Conservation (phyloP, 1,140 invertebrate genomes). For the Pemphigus obesinymphae region DNA sequence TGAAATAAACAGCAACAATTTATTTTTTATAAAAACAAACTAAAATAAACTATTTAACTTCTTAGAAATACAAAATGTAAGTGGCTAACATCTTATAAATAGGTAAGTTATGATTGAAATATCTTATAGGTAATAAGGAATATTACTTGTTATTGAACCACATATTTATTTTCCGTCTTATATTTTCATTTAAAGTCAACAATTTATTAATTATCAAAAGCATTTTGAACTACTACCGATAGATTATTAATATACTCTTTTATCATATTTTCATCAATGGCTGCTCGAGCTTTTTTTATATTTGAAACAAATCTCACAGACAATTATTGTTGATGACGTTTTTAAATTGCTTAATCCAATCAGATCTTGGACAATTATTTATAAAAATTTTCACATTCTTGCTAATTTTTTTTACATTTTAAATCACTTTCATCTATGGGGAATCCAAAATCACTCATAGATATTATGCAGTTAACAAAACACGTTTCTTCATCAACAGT, state of each 20-base stretch:
- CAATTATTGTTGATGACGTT: constrained; percentile 3
- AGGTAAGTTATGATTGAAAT: too few species aligned
- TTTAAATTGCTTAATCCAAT: constrained; percentile 33
- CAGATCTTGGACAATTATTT: constrained; percentile 35
- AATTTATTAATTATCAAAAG: too few species aligned
- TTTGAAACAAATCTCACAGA: neutral
- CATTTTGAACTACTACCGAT: constrained; percentile 7
- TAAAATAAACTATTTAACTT: too few species aligned
- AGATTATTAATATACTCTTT: constrained; percentile 45
- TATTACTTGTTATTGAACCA: too few species aligned
- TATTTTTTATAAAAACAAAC: too few species aligned
- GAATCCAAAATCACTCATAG: neutral
- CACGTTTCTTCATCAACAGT: neutral
- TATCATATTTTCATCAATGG: constrained; percentile 40
- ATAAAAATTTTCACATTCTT: neutral
- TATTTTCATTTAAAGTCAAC: too few species aligned
- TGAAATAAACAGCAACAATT: too few species aligned
- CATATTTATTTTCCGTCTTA: too few species aligned
- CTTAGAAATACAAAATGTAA: too few species aligned
- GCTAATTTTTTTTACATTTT: neutral
- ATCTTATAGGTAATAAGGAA: too few species aligned
- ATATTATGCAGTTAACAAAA: neutral
- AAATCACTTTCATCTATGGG: neutral
- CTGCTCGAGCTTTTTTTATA: neutral
- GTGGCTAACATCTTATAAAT: too few species aligned